Evolutionary conservation across 2,797 vertebrate genomes (phyloP).

Genomic region (Apodemus agrarius): DNA sequence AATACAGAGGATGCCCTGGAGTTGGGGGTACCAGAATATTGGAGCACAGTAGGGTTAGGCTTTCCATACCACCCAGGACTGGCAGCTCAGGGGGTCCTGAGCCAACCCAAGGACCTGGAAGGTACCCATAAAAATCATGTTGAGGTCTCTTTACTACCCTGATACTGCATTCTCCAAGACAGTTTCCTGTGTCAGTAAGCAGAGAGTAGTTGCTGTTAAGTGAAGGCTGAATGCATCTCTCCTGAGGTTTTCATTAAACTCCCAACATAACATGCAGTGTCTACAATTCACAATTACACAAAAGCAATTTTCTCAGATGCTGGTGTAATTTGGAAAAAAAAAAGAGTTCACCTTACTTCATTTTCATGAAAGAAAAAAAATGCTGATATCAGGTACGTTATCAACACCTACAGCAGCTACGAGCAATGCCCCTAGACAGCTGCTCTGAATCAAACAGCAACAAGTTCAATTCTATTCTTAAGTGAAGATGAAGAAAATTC

Average conservation of each 20-base stretch:
- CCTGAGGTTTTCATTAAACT: constrained; percentile 24
- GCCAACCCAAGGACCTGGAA: too few species aligned
- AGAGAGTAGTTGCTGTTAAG: background rate
- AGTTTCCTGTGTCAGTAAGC: background rate
- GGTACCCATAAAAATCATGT: background rate
- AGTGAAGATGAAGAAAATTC: background rate
- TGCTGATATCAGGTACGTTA: background rate
- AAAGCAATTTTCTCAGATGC: constrained; percentile 36
- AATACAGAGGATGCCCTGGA: background rate
- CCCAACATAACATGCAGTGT: background rate
- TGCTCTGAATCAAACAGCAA: background rate
- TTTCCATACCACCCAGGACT: background rate
- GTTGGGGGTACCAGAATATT: background rate
- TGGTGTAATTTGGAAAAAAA: background rate
- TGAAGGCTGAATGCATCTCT: background rate
- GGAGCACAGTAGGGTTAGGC: too few species aligned
- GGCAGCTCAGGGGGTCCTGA: background rate
- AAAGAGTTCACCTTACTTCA: background rate
- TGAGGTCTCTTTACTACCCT: background rate
- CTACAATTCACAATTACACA: background rate
- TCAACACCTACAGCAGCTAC: background rate
- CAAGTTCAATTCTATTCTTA: background rate
- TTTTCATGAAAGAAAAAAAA: background rate
- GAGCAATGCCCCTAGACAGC: background rate
- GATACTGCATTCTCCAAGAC: background rate